A percentile compares a stretch with the other conserved stretches of the same genome.
These are phyloP conservation scores for Idaea dimidiata DNA, from an alignment of 2,888 invertebrate genomes.

Conservation along the genomic window DNA sequence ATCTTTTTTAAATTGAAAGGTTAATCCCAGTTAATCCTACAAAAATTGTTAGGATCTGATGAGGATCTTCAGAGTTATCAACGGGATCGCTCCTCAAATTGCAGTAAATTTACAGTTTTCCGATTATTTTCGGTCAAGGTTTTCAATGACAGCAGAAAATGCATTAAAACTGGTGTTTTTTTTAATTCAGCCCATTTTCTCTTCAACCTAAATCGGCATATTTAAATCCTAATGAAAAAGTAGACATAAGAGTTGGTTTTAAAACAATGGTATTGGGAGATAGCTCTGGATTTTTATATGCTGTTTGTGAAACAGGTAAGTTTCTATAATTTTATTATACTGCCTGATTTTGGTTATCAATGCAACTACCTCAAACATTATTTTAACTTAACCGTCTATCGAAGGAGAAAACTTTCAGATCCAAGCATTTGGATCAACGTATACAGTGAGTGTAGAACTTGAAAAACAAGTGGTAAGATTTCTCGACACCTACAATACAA, in stretches of 20 bases:
- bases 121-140: no score
- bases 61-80: no score
- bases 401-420: slow-evolving; percentile 76
- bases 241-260: slow-evolving; percentile 74
- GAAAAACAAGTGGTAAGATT: slow-evolving; percentile 75
- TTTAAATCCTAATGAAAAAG: slow-evolving; percentile 68
- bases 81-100: no score
- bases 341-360: background rate
- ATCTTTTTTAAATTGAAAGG: no score
- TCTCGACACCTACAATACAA: slow-evolving; percentile 80
- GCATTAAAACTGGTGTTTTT: no score
- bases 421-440: slow-evolving; percentile 61
- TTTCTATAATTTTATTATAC: slow-evolving; percentile 5
- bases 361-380: slow-evolving; percentile 5
- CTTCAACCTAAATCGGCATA: slow-evolving; percentile 75
- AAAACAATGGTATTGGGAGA: slow-evolving; percentile 71
- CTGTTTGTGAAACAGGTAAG: slow-evolving; percentile 66
- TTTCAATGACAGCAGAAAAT: no score
- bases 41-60: no score
- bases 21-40: no score
- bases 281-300: slow-evolving; percentile 50
- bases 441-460: slow-evolving; percentile 70
- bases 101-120: no score
- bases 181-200: slow-evolving; percentile 77
- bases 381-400: slow-evolving; percentile 9